Conservation (phyloP, 2,888 invertebrate species). For the Papilio demoleus region DNA sequence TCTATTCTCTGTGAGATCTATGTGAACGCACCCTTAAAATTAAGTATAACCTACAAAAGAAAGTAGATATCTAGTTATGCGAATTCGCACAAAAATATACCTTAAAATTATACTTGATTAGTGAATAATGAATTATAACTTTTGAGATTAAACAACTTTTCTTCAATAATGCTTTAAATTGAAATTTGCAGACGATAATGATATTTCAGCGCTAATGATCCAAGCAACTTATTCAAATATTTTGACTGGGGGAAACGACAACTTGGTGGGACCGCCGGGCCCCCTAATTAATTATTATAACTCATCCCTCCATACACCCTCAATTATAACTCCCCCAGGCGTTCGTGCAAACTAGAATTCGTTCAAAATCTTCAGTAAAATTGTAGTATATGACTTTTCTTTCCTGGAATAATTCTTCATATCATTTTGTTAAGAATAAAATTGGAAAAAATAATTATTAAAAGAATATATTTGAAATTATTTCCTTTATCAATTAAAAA, state of each 20-base stretch:
- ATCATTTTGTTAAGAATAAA: background rate
- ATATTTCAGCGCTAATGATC: constrained; percentile 37
- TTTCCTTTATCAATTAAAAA: too few species aligned
- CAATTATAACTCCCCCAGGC: constrained; percentile 29
- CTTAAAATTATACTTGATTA: background rate
- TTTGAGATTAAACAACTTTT: constrained; percentile 24
- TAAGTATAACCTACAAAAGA: too few species aligned
- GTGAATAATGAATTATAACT: background rate
- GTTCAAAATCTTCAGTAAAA: background rate
- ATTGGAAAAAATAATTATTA: too few species aligned
- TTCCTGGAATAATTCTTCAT: background rate
- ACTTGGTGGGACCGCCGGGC: constrained; percentile 28
- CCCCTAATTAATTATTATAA: constrained; percentile 38
- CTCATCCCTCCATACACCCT: constrained; percentile 30
- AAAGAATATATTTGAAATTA: too few species aligned
- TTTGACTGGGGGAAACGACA: constrained; percentile 39
- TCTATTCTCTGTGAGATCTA: too few species aligned
- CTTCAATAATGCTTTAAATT: constrained; percentile 24
- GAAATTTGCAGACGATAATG: constrained; percentile 27
- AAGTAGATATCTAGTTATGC: background rate
- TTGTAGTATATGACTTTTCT: background rate
- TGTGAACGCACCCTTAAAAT: too few species aligned
- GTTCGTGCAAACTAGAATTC: constrained; percentile 23
- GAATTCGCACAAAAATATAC: background rate
- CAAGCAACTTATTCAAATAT: constrained; percentile 40